These are phyloP conservation scores for Verasper variegatus DNA, from an alignment of 2,113 vertebrate genomes.

Conservation along the genomic window DNA sequence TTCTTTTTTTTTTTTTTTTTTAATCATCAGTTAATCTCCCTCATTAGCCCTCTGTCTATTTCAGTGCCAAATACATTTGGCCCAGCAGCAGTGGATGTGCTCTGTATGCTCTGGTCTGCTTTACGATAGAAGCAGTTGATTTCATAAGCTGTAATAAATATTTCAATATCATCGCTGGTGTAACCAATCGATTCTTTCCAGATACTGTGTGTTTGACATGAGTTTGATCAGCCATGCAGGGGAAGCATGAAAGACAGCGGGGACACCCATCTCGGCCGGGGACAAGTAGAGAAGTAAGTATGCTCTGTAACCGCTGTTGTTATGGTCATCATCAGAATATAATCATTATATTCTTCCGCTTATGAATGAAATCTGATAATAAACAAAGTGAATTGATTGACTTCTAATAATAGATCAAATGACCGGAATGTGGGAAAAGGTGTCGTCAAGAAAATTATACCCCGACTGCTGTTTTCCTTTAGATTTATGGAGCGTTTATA, in stretches of 20 bases:
- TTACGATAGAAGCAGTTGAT: constrained; percentile 67
- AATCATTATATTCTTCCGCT: too few species aligned
- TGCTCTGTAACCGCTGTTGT: too few species aligned
- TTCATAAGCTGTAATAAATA: constrained; percentile 79
- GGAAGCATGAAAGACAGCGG: background rate
- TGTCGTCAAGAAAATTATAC: too few species aligned
- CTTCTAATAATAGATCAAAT: too few species aligned
- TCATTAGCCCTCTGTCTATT: constrained; percentile 66
- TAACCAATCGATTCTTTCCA: constrained; percentile 63
- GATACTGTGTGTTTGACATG: constrained; percentile 27
- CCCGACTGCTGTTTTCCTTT: too few species aligned
- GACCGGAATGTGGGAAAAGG: too few species aligned
- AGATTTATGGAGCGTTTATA: too few species aligned
- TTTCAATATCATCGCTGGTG: constrained; percentile 66
- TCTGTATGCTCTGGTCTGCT: constrained; percentile 75
- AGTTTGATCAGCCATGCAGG: constrained; percentile 26
- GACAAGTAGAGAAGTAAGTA: constrained; percentile 32
- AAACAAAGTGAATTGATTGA: too few species aligned
- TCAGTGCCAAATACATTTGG: constrained; percentile 68
- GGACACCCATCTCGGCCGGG: background rate
- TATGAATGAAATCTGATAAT: too few species aligned
- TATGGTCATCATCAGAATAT: too few species aligned
- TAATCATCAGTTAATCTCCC: constrained; percentile 41
- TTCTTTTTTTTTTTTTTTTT: constrained; percentile 10
- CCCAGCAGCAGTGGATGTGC: constrained; percentile 68